Percentiles rank a stretch among this genome's conserved stretches.
Evolutionary conservation across 2,113 vertebrate genomes (phyloP).

Genomic region (Myiozetetes cayanensis): DNA sequence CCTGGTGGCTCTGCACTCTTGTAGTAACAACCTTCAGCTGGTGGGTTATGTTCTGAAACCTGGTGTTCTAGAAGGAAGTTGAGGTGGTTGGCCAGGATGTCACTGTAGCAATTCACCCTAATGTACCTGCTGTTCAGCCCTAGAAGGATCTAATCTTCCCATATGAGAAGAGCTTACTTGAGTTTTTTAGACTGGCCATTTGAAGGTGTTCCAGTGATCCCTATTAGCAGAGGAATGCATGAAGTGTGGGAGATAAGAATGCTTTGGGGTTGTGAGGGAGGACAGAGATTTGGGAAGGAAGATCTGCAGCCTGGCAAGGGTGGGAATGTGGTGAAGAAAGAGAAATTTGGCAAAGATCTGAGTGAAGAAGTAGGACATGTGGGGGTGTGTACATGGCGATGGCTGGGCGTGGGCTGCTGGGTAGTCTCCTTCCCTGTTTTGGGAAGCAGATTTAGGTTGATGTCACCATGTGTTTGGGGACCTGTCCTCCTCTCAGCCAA

Average conservation of each 20-base stretch:
- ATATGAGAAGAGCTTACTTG: background rate
- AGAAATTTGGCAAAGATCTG: background rate
- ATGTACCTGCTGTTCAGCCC: background rate
- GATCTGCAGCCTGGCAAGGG: background rate
- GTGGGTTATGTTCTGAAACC: background rate
- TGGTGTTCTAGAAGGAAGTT: background rate
- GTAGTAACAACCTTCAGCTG: background rate
- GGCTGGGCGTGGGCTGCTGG: background rate
- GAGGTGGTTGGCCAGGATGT: background rate
- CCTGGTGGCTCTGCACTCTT: background rate
- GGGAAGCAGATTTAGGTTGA: background rate
- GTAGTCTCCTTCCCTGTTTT: background rate
- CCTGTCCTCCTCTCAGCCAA: background rate
- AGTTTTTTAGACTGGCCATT: background rate
- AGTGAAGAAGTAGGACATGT: rapidly evolving
- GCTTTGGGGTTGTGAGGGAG: background rate
- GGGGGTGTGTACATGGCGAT: background rate
- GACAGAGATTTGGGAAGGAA: background rate
- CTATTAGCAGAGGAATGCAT: background rate
- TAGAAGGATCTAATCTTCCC: background rate
- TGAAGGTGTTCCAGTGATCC: background rate
- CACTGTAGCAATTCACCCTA: background rate
- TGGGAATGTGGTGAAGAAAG: background rate
- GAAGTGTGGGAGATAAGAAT: background rate
- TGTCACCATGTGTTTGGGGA: background rate